Percentiles rank a stretch among this genome's conserved stretches.
Evolutionary conservation across 2,888 invertebrate species (phyloP).

Genomic region (Hanleya hanleyi): DNA sequence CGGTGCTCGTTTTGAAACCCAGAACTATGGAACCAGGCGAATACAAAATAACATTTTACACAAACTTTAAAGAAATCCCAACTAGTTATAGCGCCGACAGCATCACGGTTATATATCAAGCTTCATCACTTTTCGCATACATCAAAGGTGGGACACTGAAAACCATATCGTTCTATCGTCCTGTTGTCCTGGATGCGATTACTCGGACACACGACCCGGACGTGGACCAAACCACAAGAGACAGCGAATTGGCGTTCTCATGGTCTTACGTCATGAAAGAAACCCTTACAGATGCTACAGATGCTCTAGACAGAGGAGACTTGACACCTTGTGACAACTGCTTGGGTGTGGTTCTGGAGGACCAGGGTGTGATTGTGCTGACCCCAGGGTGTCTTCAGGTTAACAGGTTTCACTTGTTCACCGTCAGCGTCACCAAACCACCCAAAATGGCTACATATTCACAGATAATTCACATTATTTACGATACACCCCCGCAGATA

Average conservation of each 20-base stretch:
- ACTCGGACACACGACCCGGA: slow-evolving; percentile 49
- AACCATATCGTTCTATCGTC: not conserved
- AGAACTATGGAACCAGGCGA: not conserved
- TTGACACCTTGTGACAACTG: not conserved
- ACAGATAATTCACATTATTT: slow-evolving; percentile 43
- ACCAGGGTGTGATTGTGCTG: not conserved
- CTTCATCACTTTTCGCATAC: not conserved
- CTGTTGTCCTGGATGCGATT: slow-evolving; percentile 39
- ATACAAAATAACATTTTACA: not conserved
- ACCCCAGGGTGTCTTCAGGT: not conserved
- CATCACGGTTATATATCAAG: not conserved
- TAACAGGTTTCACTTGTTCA: slow-evolving; percentile 32
- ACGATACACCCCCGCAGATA: slow-evolving; percentile 45
- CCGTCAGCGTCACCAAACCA: slow-evolving; percentile 37
- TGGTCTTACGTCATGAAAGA: slow-evolving; percentile 25
- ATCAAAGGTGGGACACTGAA: not conserved
- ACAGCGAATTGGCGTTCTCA: slow-evolving; percentile 37
- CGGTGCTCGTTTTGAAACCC: not conserved
- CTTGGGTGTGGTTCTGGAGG: not conserved
- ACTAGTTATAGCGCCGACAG: not conserved
- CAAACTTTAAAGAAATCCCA: not conserved
- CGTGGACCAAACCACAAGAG: slow-evolving; percentile 13
- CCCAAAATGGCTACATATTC: slow-evolving; percentile 31
- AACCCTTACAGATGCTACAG: not conserved
- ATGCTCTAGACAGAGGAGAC: not conserved